phyloP scores from a whole-genome alignment of 2,797 vertebrate species.

The Hozukius guyotensis region DNA sequence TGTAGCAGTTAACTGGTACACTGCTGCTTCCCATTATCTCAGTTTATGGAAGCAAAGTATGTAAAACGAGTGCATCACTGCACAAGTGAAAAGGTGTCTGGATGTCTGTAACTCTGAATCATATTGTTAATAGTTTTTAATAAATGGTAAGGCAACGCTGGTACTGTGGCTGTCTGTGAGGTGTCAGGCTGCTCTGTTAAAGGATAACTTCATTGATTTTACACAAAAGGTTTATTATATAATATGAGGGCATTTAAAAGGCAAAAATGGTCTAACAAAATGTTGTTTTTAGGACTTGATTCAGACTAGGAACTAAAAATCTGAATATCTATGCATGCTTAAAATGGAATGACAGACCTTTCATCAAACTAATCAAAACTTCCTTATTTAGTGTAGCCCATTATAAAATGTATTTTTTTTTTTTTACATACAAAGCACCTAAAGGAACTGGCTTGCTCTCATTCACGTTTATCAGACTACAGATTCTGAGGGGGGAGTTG shows the following conservation, averaged over 20 bases:
- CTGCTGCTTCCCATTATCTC: neutral
- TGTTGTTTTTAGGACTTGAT: too few species aligned
- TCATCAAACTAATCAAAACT: too few species aligned
- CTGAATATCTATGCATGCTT: neutral
- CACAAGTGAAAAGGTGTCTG: neutral
- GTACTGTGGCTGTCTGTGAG: neutral
- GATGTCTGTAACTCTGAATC: slow-evolving; percentile 21
- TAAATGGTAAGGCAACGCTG: slow-evolving; percentile 36
- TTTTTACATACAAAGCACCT: neutral
- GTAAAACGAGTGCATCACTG: neutral
- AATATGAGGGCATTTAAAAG: neutral
- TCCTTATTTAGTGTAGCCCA: too few species aligned
- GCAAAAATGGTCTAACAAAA: too few species aligned
- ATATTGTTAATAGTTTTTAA: slow-evolving; percentile 54
- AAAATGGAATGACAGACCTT: neutral
- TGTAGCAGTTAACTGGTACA: neutral
- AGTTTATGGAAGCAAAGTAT: neutral
- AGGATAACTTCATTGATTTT: neutral
- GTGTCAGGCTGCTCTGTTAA: neutral
- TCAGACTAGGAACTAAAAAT: too few species aligned
- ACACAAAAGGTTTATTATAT: neutral
- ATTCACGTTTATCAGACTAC: too few species aligned
- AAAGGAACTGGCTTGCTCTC: too few species aligned
- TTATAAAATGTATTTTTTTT: neutral
- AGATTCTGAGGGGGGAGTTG: too few species aligned